A percentile compares a stretch with the other conserved stretches of the same genome.
phyloP scores from a whole-genome alignment of 2,113 vertebrate genomes.

The Meleagris gallopavo region DNA sequence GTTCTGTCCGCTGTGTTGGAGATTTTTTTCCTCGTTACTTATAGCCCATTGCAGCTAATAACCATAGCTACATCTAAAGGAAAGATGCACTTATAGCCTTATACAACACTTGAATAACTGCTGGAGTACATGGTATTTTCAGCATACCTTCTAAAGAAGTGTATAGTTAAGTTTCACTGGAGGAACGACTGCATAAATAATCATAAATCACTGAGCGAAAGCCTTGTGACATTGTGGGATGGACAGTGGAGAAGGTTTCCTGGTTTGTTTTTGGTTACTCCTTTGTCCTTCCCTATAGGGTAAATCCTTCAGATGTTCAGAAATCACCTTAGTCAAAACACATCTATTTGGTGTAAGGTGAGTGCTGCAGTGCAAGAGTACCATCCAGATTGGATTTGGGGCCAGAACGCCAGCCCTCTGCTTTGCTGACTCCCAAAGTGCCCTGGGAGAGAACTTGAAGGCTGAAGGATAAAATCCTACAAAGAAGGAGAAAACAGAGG shows the following conservation, averaged over 20 bases:
- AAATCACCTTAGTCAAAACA: background rate
- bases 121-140: background rate
- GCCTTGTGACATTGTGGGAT: background rate
- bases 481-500: background rate
- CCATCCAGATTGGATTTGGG: background rate
- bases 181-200: background rate
- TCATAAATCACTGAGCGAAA: background rate
- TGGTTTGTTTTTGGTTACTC: background rate
- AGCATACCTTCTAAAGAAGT: background rate
- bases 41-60: slow-evolving; percentile 18
- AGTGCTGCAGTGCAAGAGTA: background rate
- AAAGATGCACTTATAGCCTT: slow-evolving; percentile 24
- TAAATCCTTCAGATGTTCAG: background rate
- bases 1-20: background rate
- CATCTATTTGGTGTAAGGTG: background rate
- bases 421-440: background rate
- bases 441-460: background rate
- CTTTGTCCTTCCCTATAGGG: background rate
- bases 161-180: background rate
- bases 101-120: background rate
- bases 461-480: background rate
- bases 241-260: background rate
- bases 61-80: slow-evolving; percentile 9
- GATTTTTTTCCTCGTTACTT: slow-evolving; percentile 25
- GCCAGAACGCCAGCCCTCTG: background rate